Percentiles rank a stretch among this genome's conserved stretches.
phyloP scores from a whole-genome alignment of 2,113 vertebrate species.

The Cyrtonyx montezumae region DNA sequence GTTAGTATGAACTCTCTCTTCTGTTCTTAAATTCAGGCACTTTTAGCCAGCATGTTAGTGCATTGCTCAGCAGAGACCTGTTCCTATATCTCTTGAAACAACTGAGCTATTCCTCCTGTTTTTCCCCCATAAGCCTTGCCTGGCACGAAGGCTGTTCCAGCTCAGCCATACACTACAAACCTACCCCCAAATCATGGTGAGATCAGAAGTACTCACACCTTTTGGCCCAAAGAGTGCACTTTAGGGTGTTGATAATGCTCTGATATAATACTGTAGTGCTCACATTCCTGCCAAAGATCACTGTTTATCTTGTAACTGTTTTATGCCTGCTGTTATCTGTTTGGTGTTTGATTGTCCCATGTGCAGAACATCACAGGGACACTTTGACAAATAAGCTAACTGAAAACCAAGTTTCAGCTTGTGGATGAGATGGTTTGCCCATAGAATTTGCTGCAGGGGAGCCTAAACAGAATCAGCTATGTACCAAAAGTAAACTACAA shows the following conservation, averaged over 20 bases:
- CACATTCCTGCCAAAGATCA: background rate
- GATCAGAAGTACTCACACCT: background rate
- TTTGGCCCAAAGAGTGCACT: background rate
- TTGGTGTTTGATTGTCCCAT: background rate
- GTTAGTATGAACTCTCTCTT: background rate
- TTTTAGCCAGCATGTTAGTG: background rate
- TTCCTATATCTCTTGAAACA: background rate
- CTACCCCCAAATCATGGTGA: background rate
- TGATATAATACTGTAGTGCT: background rate
- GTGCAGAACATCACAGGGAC: background rate
- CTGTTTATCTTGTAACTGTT: background rate
- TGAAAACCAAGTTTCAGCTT: background rate
- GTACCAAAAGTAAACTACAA: background rate
- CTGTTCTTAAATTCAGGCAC: background rate
- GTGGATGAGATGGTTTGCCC: background rate
- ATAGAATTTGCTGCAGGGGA: background rate
- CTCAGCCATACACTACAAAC: background rate
- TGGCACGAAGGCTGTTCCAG: background rate
- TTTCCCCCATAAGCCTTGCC: background rate
- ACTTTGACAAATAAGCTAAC: background rate
- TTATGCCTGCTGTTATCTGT: background rate
- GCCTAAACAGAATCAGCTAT: background rate
- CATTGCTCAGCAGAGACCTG: background rate
- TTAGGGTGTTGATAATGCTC: background rate
- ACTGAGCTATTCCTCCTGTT: background rate